Conservation (phyloP, 1,140 invertebrate genomes). For the Schlechtendalia chinensis region DNA sequence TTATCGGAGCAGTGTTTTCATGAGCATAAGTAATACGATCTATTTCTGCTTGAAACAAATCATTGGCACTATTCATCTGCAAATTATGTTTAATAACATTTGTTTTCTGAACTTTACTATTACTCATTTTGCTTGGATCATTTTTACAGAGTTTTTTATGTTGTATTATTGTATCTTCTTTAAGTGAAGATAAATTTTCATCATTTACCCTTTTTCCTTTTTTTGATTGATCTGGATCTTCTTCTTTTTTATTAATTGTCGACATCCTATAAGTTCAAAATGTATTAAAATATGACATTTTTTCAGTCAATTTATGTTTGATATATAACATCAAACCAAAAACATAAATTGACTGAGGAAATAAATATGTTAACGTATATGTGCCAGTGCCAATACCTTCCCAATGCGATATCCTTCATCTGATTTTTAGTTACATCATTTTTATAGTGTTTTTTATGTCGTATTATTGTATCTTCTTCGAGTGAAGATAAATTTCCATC, state of each 20-base stretch:
- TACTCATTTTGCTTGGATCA: neutral
- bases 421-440: too few species aligned
- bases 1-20: neutral
- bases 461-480: neutral
- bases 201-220: neutral
- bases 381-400: too few species aligned
- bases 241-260: neutral
- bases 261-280: neutral
- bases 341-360: too few species aligned
- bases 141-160: neutral
- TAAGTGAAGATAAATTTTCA: neutral
- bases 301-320: too few species aligned
- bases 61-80: neutral
- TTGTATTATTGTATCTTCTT: neutral
- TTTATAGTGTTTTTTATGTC: neutral
- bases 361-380: too few species aligned
- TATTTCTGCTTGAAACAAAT: slow-evolving; percentile 7
- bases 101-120: neutral
- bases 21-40: neutral
- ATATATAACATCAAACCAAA: too few species aligned
- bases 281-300: neutral
- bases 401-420: too few species aligned
- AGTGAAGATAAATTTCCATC: neutral
- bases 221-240: neutral
- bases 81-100: neutral